phyloP scores from a whole-genome alignment of 2,113 vertebrate species.

The Symphodus melops region DNA sequence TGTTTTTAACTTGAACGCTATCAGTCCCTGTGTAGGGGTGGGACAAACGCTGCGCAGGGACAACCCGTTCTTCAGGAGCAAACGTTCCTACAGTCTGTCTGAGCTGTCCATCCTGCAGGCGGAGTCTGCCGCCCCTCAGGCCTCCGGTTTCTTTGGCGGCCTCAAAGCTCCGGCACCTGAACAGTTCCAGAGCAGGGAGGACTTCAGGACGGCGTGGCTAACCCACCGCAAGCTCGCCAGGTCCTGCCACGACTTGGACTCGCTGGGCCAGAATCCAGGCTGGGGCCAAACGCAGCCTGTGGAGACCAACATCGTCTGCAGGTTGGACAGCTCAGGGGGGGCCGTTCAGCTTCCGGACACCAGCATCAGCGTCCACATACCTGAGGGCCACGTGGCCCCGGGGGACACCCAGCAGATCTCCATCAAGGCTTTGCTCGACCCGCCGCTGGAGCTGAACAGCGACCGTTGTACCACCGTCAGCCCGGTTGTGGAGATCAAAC shows the following conservation, averaged over 20 bases:
- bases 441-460: slow-evolving; percentile 92
- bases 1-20: slow-evolving; percentile 80
- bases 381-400: slow-evolving; percentile 89
- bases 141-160: slow-evolving; percentile 87
- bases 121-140: slow-evolving; percentile 77
- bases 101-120: slow-evolving; percentile 93
- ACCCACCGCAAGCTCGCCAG: slow-evolving; percentile 95
- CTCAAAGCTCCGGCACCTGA: slow-evolving; percentile 93
- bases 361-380: slow-evolving; percentile 90
- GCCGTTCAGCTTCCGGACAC: slow-evolving; percentile 95
- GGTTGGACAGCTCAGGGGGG: slow-evolving; percentile 90
- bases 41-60: slow-evolving; percentile 82
- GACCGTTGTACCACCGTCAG: slow-evolving; percentile 92
- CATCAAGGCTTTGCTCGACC: slow-evolving; percentile 93
- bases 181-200: slow-evolving; percentile 96
- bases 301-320: slow-evolving; percentile 94
- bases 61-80: slow-evolving; percentile 94
- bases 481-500: slow-evolving; percentile 93
- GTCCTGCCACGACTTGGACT: slow-evolving; percentile 94
- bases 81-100: slow-evolving; percentile 95
- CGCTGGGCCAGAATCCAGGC: slow-evolving; percentile 93
- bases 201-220: slow-evolving; percentile 95
- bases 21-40: slow-evolving; percentile 50
- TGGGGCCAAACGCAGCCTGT: slow-evolving; percentile 98
- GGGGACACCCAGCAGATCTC: slow-evolving; percentile 95